Evolutionary conservation across 2,113 vertebrate species (phyloP).

Genomic region (Oreochromis tanganicae): DNA sequence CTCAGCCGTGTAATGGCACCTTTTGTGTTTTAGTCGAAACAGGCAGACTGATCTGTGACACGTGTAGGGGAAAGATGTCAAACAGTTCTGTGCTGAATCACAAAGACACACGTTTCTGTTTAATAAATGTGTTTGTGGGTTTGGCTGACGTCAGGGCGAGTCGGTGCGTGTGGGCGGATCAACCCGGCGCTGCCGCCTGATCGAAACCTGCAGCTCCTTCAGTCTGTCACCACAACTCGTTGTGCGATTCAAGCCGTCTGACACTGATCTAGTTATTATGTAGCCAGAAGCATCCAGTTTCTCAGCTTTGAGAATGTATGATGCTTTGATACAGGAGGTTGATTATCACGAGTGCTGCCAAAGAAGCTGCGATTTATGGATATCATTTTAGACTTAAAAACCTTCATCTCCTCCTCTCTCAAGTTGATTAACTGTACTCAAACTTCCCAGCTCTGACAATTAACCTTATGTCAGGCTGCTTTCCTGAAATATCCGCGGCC

Average conservation of each 20-base stretch:
- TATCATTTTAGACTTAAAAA: not conserved
- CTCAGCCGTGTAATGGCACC: conserved; percentile 25
- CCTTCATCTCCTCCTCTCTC: too few species aligned
- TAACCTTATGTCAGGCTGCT: not conserved
- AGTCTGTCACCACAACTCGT: not conserved
- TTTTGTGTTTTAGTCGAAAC: conserved; percentile 21
- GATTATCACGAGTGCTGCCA: not conserved
- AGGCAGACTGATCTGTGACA: not conserved
- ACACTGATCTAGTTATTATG: not conserved
- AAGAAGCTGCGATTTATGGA: not conserved
- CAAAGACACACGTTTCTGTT: not conserved
- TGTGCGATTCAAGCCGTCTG: not conserved
- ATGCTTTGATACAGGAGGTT: not conserved
- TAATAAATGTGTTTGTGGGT: not conserved
- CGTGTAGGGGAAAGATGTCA: not conserved
- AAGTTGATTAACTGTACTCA: not conserved
- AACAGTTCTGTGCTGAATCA: not conserved
- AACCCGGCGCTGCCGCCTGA: not conserved
- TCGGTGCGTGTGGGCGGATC: not conserved
- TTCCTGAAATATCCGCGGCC: not conserved
- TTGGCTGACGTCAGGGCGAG: not conserved
- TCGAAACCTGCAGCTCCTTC: not conserved
- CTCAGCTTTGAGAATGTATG: not conserved
- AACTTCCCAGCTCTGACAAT: not conserved
- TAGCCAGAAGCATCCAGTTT: not conserved